Base-by-base conservation (phyloP, 2,888 invertebrate species). In the Polyploca ridens region DNA sequence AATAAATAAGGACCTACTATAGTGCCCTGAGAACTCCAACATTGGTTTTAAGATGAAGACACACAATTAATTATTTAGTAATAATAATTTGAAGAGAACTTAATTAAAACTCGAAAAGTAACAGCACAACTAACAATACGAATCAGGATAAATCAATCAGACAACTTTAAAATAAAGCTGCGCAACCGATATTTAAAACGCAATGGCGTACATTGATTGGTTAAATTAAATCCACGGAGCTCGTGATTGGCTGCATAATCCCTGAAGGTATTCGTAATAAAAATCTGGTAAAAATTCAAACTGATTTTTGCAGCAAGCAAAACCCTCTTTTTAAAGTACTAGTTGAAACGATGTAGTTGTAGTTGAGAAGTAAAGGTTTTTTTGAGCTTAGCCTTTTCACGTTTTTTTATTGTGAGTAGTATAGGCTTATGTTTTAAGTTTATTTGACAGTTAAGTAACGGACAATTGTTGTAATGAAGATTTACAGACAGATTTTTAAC, bases 221-320 rank as follows among this genome's bases (percentile, higher is more conserved):
- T 54, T 19, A 54, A 54, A 54, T 54, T 10, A 54, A 54, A 54
- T 54, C 54, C 10, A 19, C 54, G 19, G 5, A 54, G 49, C 19
- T 19, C 54, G 54, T 54, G 19, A 54, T 54, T 54, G 54, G 54
- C 54, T n/a, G 46, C 10, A 54, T 54, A 54, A 54, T 54, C 54
- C 19, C 6, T 10, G 54, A 54, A 54, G 54, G 10, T n/a, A 54
- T 54, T 54, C 19, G 54, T 19, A 19, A 46, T 44, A 44, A n/a
- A 46, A 46, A n/a, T n/a, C n/a, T 5, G 5, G 8, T n/a, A 16
- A 54, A 54, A 54, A 54, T 8, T 16, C 54, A 8, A 54, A 19
- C 2, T 54, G 54, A 54, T 46, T 54, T 54, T 19, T 8, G 10
- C 6, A 14, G 14, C 0, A 7, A 10, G 16, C 19, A 8, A 19